phyloP scores from a whole-genome alignment of 2,113 vertebrate genomes.

The Lethenteron reissneri region DNA sequence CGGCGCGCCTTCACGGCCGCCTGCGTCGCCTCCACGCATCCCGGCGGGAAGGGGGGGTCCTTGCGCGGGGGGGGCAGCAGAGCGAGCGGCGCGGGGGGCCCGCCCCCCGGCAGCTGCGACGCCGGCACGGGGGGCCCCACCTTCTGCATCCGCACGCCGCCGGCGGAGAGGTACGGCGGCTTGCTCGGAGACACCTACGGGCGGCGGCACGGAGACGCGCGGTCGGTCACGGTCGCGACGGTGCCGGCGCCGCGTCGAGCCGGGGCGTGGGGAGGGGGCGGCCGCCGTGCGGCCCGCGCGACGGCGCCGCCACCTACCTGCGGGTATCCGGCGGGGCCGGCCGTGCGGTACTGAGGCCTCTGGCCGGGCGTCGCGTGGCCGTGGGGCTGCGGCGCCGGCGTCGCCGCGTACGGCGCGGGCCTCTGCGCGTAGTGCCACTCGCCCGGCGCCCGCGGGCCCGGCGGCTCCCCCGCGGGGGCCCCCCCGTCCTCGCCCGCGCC shows the following conservation, averaged over 20 bases:
- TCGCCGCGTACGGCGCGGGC: not conserved
- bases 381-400: not conserved
- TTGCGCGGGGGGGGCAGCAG: slow-evolving; percentile 36
- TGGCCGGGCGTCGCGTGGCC: not conserved
- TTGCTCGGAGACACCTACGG: slow-evolving; percentile 40
- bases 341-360: not conserved
- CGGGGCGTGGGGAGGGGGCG: slow-evolving; percentile 45
- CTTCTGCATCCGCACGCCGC: slow-evolving; percentile 87
- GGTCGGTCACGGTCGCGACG: no score
- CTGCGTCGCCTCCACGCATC: slow-evolving; percentile 68
- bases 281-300: slow-evolving; percentile 35
- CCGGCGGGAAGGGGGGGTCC: slow-evolving; percentile 83
- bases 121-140: slow-evolving; percentile 83
- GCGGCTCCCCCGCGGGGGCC: no score
- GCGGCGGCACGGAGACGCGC: not conserved
- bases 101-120: slow-evolving; percentile 43
- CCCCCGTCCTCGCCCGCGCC: no score
- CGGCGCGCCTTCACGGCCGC: slow-evolving; percentile 71
- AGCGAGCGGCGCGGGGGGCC: slow-evolving; percentile 50
- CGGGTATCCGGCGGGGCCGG: not conserved
- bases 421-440: slow-evolving; percentile 1
- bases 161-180: slow-evolving; percentile 70
- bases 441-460: not conserved
- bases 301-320: not conserved
- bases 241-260: slow-evolving; percentile 39